Base-by-base conservation (phyloP, 2,113 vertebrate species). In the Stigmatopora argus region DNA sequence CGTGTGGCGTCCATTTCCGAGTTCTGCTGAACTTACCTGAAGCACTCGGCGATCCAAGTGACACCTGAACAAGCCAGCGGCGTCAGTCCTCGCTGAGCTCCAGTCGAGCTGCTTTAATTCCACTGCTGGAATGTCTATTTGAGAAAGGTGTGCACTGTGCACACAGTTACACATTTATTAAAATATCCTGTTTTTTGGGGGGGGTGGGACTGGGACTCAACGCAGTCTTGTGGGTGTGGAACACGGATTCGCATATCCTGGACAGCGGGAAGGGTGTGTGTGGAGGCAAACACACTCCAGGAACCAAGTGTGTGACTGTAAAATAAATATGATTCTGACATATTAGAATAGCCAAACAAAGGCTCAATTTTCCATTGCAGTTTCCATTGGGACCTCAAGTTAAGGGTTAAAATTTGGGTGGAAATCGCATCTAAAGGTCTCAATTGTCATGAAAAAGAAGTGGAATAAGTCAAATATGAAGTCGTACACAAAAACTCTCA, bases 161-260 rank as follows among this genome's bases (percentile, higher is more conserved):
- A 69, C 75, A 57, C 79, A 73, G 87, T 89, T 88, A 84, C 88
- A 92, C 87, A 85, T 92, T 91, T 78, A 91, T 90, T 67, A 83
- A 83, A 79, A 90, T 84, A 91, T 92, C 91, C 91, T 92, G 91
- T 58, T 81, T 69, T 80, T 83, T 85, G 89, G 91, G 91, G 84
- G 89, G 91, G 84, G 90, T 92, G 89, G 85, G 74, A 84, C 77
- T 19, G 63, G 48, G 57, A 74, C n/a, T 52, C 18, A 9, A 59
- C 63, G 72, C 52, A 70, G 66, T 57, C 55, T 67, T 51, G 57
- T 76, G 49, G 77, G 84, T 78, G 79, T 84, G 86, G 78, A 62
- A 83, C 76, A 75, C 76, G 81, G 81, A 88, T 72, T 73, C 78
- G 62, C 14, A 83, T 9, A 83, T 89, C 87, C 85, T 86, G 83